These are phyloP conservation scores for Drosophila lutescens DNA, from an alignment of 2,888 invertebrate genomes.

Conservation along the genomic window DNA sequence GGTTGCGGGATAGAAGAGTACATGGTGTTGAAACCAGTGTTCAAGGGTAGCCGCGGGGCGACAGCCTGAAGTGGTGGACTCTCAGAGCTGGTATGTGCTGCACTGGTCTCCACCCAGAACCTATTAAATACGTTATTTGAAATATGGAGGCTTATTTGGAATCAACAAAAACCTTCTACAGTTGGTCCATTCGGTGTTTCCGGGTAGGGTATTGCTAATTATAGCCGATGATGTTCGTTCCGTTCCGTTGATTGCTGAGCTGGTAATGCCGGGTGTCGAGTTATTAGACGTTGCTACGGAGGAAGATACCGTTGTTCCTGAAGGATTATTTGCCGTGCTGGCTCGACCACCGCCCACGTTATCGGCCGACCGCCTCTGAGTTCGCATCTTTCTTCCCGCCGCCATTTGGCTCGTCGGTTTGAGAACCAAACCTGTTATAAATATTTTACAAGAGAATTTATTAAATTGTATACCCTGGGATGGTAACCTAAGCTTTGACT, in stretches of 20 bases:
- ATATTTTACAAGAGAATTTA: neutral
- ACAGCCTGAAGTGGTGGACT: slow-evolving; percentile 86
- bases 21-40: slow-evolving; percentile 96
- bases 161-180: slow-evolving; percentile 34
- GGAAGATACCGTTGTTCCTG: slow-evolving; percentile 43
- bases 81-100: slow-evolving; percentile 82
- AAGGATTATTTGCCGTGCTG: slow-evolving; percentile 59
- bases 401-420: slow-evolving; percentile 99
- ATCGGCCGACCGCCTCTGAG: slow-evolving; percentile 89
- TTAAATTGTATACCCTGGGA: neutral
- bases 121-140: slow-evolving; percentile 21
- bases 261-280: slow-evolving; percentile 49
- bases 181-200: slow-evolving; percentile 65
- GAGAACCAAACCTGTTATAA: slow-evolving; percentile 97
- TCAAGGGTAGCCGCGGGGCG: slow-evolving; percentile 88
- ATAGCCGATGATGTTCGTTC: slow-evolving; percentile 51
- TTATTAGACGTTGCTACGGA: slow-evolving; percentile 60
- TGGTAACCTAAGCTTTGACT: neutral
- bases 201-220: slow-evolving; percentile 55
- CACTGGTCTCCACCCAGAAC: slow-evolving; percentile 82
- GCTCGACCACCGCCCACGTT: slow-evolving; percentile 61
- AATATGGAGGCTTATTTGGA: neutral
- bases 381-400: slow-evolving; percentile 98
- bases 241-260: slow-evolving; percentile 32
- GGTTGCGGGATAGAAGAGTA: slow-evolving; percentile 97